Evolutionary conservation across 1,140 invertebrate genomes (phyloP).

Genomic region (Copidosoma floridanum): DNA sequence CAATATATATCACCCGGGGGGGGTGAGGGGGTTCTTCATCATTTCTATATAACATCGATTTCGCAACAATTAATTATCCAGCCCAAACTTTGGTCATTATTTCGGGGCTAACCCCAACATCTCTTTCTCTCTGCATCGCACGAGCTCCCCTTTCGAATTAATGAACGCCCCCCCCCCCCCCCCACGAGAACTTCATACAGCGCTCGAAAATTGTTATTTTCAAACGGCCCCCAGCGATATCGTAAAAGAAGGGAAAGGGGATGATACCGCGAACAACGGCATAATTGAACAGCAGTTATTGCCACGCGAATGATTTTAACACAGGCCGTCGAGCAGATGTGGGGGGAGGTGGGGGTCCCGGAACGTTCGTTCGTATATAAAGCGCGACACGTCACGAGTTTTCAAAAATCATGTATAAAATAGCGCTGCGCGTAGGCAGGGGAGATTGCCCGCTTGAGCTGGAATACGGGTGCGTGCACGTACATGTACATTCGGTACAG

Average conservation of each 20-base stretch:
- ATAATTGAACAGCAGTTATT: constrained; percentile 5
- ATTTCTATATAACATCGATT: neutral
- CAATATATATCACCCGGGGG: no score
- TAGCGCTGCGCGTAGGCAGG: neutral
- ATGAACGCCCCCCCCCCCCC: neutral
- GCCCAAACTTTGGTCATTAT: neutral
- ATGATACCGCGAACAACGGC: no score
- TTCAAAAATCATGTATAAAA: constrained; percentile 7
- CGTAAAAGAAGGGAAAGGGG: no score
- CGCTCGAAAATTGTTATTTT: constrained; percentile 3
- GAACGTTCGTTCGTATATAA: no score
- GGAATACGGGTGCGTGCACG: neutral
- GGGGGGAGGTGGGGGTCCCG: no score
- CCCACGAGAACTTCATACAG: neutral
- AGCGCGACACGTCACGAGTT: neutral
- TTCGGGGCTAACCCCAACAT: neutral
- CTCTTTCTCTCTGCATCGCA: no score
- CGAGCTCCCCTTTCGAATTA: neutral
- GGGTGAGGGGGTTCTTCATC: no score
- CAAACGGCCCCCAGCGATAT: no score
- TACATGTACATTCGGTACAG: neutral
- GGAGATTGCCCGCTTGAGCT: no score
- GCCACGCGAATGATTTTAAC: neutral
- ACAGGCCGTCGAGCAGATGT: no score
- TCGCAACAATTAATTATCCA: neutral